Conservation (phyloP, 2,888 invertebrate genomes). For the Phortica magna region DNA sequence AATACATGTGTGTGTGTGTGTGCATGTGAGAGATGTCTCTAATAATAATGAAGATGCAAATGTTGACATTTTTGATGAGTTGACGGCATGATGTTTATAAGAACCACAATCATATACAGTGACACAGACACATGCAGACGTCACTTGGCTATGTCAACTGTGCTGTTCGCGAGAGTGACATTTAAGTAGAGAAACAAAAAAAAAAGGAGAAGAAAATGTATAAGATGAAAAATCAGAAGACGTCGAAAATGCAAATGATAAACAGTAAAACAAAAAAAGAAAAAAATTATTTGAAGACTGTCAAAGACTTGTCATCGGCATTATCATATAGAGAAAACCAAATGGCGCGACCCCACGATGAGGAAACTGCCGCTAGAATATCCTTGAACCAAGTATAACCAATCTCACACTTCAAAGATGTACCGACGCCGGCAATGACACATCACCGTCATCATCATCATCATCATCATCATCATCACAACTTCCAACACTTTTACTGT, state of each 20-base stretch:
- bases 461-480: not conserved
- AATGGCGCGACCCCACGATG: too few species aligned
- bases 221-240: too few species aligned
- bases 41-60: conserved; percentile 71
- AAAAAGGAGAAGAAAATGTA: too few species aligned
- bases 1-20: not conserved
- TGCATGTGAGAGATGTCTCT: conserved; percentile 41
- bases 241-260: too few species aligned
- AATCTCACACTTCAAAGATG: not conserved
- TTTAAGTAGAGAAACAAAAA: too few species aligned
- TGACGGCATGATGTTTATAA: not conserved
- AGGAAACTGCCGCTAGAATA: not conserved
- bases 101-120: not conserved
- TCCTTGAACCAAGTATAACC: not conserved
- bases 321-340: not conserved
- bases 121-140: not conserved
- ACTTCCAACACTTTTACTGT: not conserved
- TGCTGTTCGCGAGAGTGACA: too few species aligned
- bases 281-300: not conserved
- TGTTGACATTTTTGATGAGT: conserved; percentile 60
- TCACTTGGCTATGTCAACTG: not conserved
- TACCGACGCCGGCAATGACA: not conserved
- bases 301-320: conserved; percentile 7
- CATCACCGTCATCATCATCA: not conserved
- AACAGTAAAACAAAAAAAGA: not conserved